Evolutionary conservation across 1,140 invertebrate genomes (phyloP), one percentile per base, ranked within the genome.

Genomic region (Ephestia elutella): DNA sequence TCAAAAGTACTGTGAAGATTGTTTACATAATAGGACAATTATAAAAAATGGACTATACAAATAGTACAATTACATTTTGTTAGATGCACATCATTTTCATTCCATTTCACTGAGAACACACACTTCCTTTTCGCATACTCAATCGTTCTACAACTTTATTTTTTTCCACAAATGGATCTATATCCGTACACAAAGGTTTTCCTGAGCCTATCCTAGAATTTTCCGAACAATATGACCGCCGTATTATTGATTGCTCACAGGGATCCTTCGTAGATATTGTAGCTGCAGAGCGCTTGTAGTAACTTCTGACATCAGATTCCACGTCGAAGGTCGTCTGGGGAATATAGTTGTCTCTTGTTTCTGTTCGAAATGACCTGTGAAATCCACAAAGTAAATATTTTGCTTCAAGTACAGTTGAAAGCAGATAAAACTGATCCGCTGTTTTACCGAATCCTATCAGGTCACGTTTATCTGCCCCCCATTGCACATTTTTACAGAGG

Each of bases 311-410:
- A 57, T 78, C 60, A 19, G 73, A 75, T 60, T 86, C 71, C 38
- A 69, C 38, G 65, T 44, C 59, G 49, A 21, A 53, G 13, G 28
- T 10, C 1, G 54, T 49, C 19, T 67, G 63, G n/a, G 65, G 25
- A 15, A 61, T 49, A 49, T 78, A 88, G 55, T 86, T 86, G 53
- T 86, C 81, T 56, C 70, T 68, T 20, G 54, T 25, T 76, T 88
- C 86, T 13, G 83, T 86, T 13, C 75, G 69, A 44, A 87, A 83
- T n/a, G 77, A 64, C 56, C 83, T 88, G 63, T 15, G 18, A 75
- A 79, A 64, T 56, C 57, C 53, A 54, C 1, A 56, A 35, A 50
- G 59, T 7, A 18, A 20, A 25, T 3, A 25, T 25, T 2, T 25
- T 25, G 2, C 7, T 25, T 25, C 7, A 7, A n/a, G n/a, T n/a